Base-by-base conservation (phyloP, 2,797 vertebrate species). In the Gymnopithys bicolor region DNA sequence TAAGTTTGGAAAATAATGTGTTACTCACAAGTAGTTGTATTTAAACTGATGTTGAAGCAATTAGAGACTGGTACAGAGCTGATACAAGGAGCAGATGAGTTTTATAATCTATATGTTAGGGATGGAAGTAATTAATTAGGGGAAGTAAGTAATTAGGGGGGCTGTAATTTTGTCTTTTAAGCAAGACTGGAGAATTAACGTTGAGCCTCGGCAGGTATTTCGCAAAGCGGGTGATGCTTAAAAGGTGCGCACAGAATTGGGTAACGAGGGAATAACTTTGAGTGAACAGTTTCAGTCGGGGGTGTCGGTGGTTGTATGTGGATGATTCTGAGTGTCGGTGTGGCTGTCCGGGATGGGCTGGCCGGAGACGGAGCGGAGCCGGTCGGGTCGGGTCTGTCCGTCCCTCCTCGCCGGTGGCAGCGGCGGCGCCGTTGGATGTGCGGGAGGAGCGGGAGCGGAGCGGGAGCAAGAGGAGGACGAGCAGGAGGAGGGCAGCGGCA, bases 361-460 rank as follows among this genome's bases (percentile, higher is more conserved):
- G 8, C 45, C 19, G 41, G 41, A 41, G 41, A 39, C 39, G 39
- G 39, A 39, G 39, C 41, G 41, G 41, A 41, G 41, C 41, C 41
- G 43, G 19, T 45, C 45, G 27, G 49, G 51, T 43, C 41, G 27
- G 49, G 51, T 43, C 41, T 43, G 41, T 43, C 41, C 17, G 41
- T 39, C 37, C 59, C 59, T 41, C 59, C 59, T 60, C 32, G 5
- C 32, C 55, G 55, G 55, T 24, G 33, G 33, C 56, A 18, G 56
- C 28, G 62, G 62, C 30, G 63, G 21, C 49, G 84, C 80, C 59
- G 98, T 98, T 98, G 98, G 98, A 97, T 97, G 96, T 14, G 13
- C 33, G 28, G 97, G 97, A 96, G 95, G 94, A 95, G 49, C 49
- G 25, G 25, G 62, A 39, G 33, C 33, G 39, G 39, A 41, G 39